Conservation (phyloP, 2,113 vertebrate genomes). For the Hippoglossus stenolepis region DNA sequence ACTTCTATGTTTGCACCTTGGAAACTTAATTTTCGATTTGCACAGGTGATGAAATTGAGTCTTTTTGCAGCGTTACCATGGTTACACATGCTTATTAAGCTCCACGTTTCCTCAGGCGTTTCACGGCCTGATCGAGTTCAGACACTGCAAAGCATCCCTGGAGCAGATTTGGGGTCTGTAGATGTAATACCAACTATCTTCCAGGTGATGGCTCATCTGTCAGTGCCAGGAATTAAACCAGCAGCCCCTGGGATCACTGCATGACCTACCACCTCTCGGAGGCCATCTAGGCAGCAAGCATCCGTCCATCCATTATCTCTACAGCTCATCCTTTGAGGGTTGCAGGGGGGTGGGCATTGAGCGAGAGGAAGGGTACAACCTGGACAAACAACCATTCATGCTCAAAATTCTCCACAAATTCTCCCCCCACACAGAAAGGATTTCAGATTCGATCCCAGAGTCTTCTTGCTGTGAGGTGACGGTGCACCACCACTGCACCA, state of each 20-base stretch:
- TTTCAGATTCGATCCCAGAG: too few relatives aligned
- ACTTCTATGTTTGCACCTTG: too few relatives aligned
- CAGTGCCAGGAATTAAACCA: background rate
- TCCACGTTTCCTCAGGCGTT: background rate
- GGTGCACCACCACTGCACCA: too few relatives aligned
- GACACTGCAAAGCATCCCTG: background rate
- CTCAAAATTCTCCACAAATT: background rate
- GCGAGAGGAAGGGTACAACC: background rate
- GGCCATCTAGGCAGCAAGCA: conserved; percentile 2
- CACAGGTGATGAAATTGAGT: background rate
- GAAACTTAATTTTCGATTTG: too few relatives aligned
- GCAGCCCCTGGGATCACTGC: background rate
- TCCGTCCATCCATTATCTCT: background rate
- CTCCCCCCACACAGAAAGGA: background rate
- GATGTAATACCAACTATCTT: conserved; percentile 22
- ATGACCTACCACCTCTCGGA: background rate
- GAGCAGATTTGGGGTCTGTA: background rate
- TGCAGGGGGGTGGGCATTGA: background rate
- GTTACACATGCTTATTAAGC: background rate
- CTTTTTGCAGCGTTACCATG: too few relatives aligned
- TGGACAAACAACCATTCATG: background rate
- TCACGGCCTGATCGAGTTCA: background rate
- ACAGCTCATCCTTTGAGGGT: background rate
- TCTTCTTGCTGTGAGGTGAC: too few relatives aligned
- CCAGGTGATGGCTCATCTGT: conserved; percentile 27